Evolutionary conservation across 2,113 vertebrate genomes (phyloP), one percentile per base, ranked within the genome.

Genomic region (Pelecanus crispus): DNA sequence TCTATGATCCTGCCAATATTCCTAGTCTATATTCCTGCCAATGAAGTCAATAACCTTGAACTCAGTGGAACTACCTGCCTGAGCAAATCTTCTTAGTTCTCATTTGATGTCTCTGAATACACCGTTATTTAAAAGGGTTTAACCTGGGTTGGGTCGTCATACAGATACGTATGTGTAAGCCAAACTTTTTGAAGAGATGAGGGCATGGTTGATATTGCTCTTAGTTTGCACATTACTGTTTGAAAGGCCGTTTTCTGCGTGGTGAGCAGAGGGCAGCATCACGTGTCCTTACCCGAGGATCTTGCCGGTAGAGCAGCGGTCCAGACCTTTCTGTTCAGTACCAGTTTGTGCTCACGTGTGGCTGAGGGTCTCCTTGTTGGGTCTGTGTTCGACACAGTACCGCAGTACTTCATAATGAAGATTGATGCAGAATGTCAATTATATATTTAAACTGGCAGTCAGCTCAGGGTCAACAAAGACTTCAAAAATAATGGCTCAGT

Each of bases 361-460:
- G 31, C 40, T 56, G 49, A 59, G 18, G 11, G 52, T 82, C 63
- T 75, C 40, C 25, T 74, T 71, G 19, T 15, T 65, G 44, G 8
- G 22, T 50, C 21, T 3, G 0, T 0, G 0, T 44, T 47, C 14
- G 13, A 70, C n/a, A n/a, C n/a, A n/a, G 65, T 45, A 44, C 11
- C 12, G 0, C 24, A 70, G 11, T 4, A 12, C 28, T 61, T 70
- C 17, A 19, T 49, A 32, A 71, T 0, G 1, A 75, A 75, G 77
- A 67, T 8, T 63, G 13, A 45, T 66, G 9, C 19, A 34, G 34
- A 67, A 63, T 42, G n/a, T 74, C 65, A 81, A 84, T 55, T 45
- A 21, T 5, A 3, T 67, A 11, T 71, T 78, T 85, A n/a, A 96
- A 75, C 13, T 44, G 32, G 4, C 16, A 34, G 40, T 59, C 79